These are phyloP conservation scores for Triplophysa siluroides DNA, from an alignment of 2,113 vertebrate species.

Conservation along the genomic window DNA sequence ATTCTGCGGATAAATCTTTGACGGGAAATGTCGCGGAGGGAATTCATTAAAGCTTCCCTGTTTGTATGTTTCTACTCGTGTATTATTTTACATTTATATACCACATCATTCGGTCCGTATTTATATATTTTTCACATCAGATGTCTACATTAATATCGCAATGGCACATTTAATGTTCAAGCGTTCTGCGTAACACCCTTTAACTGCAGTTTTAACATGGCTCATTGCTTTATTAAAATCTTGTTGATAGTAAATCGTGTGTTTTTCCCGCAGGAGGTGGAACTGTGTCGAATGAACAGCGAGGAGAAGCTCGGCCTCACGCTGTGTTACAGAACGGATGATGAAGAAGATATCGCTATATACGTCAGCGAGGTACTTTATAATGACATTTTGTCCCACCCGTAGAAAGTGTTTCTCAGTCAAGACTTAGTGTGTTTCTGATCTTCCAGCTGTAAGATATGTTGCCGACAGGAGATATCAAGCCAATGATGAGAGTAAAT, in stretches of 20 bases:
- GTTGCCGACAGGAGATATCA: too few species aligned
- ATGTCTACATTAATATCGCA: too few species aligned
- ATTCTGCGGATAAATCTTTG: neutral
- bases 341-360: constrained; percentile 92
- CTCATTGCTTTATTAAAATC: neutral
- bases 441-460: too few species aligned
- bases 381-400: neutral
- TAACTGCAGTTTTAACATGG: too few species aligned
- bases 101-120: neutral
- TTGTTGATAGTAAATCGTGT: neutral
- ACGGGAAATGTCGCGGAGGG: neutral
- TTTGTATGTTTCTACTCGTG: neutral
- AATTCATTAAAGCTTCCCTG: neutral
- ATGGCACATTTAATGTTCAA: too few species aligned
- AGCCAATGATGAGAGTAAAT: too few species aligned
- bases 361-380: constrained; percentile 89
- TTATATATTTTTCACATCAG: too few species aligned
- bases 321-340: constrained; percentile 94
- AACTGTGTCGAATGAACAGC: constrained; percentile 86
- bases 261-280: constrained; percentile 83
- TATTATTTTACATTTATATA: neutral
- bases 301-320: constrained; percentile 96
- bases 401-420: too few species aligned
- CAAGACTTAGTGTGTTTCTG: too few species aligned
- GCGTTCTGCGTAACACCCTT: too few species aligned